These are phyloP conservation scores for Carapus acus DNA, from an alignment of 2,797 vertebrate species.

Conservation along the genomic window DNA sequence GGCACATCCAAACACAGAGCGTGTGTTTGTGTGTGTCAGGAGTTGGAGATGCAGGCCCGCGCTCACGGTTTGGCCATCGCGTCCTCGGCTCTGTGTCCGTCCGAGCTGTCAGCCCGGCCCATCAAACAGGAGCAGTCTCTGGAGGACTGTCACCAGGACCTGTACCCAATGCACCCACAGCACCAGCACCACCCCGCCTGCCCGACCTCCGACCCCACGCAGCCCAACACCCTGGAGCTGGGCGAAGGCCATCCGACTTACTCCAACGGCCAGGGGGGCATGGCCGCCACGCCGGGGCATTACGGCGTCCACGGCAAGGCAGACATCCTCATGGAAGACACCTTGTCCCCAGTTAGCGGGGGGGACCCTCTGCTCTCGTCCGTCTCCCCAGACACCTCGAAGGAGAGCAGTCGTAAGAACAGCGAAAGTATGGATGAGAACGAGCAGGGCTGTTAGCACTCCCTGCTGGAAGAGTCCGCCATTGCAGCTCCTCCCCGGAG, in stretches of 20 bases:
- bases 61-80: constrained; percentile 86
- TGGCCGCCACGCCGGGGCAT: constrained; percentile 66
- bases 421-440: constrained; percentile 94
- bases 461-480: constrained; percentile 40
- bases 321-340: constrained; percentile 91
- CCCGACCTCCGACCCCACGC: constrained; percentile 72
- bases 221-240: constrained; percentile 77
- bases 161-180: constrained; percentile 64
- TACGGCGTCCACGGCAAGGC: constrained; percentile 73
- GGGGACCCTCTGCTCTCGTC: constrained; percentile 85
- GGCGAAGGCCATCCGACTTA: constrained; percentile 79
- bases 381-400: constrained; percentile 82
- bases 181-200: constrained; percentile 73
- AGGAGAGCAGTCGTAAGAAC: constrained; percentile 89
- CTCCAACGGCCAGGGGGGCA: constrained; percentile 67
- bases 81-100: constrained; percentile 81
- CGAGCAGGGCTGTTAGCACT: constrained; percentile 86
- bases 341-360: constrained; percentile 80
- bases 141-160: constrained; percentile 84
- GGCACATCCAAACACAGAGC: too few relatives aligned
- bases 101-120: constrained; percentile 75
- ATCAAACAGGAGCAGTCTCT: constrained; percentile 85
- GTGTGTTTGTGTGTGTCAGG: constrained; percentile 63
- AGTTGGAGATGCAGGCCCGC: constrained; percentile 96
- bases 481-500: constrained; percentile 55